These are phyloP conservation scores for Myripristis murdjan DNA, from an alignment of 2,797 vertebrate genomes.

Conservation along the genomic window DNA sequence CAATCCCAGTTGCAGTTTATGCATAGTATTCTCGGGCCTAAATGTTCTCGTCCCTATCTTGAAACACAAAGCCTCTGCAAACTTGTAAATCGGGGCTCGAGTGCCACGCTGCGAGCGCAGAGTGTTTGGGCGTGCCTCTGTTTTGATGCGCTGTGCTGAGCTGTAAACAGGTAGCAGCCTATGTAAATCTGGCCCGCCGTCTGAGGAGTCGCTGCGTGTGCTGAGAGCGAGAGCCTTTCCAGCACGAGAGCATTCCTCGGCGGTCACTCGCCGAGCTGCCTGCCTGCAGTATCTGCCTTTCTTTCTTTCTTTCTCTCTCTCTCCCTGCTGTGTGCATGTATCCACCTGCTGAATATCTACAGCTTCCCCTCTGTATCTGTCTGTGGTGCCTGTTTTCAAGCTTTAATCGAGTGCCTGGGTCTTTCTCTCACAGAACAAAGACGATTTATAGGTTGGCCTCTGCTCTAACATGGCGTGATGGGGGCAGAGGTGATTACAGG, in stretches of 20 bases:
- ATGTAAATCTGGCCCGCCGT: conserved; percentile 38
- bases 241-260: conserved; percentile 73
- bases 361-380: conserved; percentile 5
- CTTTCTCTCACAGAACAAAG: conserved; percentile 22
- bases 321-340: neutral
- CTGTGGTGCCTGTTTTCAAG: conserved; percentile 8
- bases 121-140: conserved; percentile 29
- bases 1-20: neutral
- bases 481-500: neutral
- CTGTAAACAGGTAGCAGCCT: conserved; percentile 71
- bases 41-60: conserved; percentile 36
- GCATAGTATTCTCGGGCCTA: conserved; percentile 40
- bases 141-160: conserved; percentile 29
- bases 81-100: neutral
- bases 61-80: conserved; percentile 12
- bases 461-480: conserved; percentile 12
- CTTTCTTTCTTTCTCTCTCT: conserved; percentile 13
- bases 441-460: conserved; percentile 38
- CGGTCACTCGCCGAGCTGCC: conserved; percentile 67
- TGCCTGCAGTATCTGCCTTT: conserved; percentile 5
- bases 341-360: conserved; percentile 44
- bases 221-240: conserved; percentile 44
- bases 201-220: neutral
- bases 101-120: neutral
- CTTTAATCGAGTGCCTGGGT: conserved; percentile 27